Evolutionary conservation across 2,888 invertebrate genomes (phyloP), one percentile per base, ranked within the genome.

Genomic region (Acrobeloides nanus): DNA sequence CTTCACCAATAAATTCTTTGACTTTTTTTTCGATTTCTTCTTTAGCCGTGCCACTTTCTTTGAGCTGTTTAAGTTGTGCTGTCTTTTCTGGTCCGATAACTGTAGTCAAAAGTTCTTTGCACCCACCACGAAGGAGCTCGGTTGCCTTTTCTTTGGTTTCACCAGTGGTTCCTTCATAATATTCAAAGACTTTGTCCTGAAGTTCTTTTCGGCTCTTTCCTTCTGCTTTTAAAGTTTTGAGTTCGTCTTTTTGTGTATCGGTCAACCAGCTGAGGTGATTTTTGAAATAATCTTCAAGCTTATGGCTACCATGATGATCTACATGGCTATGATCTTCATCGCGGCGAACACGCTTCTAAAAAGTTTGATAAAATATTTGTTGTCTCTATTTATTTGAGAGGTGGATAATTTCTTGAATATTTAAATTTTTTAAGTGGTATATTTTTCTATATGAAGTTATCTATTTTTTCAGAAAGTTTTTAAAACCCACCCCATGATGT

Each of bases 101-200:
- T 20, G 27, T 15, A 24, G 25, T 31, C 32, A 59, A 29, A 26
- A 51, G 47, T 29, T 55, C 46, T n/a, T 50, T 48, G 51, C 62
- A 64, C 3, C 54, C 60, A 10, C 38, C 58, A 31, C 57, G 53
- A 31, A 67, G 43, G 23, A 57, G 48, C 35, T 53, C 54, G 10
- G 54, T 53, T 0, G 68, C 68, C 15, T 57, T 54, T 7, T 40
- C 51, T 32, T 60, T 59, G 10, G 37, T 40, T 10, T 59, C 62
- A 18, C 64, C 68, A 4, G 51, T 38, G 7, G 60, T 53, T 1
- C 42, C 39, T 8, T 37, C 46, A 46, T 44, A 57, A 47, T 38
- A 55, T 18, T 55, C 53, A 27, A 48, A 23, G 3, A 61, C 46
- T 34, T 55, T 51, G 18, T 35, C 45, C 21, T 64, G 48, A 20